Evolutionary conservation across 2,113 vertebrate genomes (phyloP).

Genomic region (Podiceps cristatus): DNA sequence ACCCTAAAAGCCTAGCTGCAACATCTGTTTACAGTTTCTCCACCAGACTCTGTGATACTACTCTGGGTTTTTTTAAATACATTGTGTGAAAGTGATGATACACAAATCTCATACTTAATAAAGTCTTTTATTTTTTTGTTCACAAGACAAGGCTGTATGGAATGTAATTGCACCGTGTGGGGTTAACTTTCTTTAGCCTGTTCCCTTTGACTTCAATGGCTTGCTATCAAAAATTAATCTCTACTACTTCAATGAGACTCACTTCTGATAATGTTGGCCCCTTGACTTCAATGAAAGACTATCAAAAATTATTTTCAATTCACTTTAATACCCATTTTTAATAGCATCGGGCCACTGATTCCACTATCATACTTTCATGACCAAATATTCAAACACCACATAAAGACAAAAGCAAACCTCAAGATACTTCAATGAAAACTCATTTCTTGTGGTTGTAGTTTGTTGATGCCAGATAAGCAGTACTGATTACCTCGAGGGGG

Average conservation of each 20-base stretch:
- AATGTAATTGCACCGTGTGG: neutral
- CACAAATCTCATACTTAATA: neutral
- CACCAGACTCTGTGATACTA: neutral
- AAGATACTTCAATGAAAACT: neutral
- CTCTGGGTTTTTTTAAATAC: neutral
- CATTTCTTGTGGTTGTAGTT: neutral
- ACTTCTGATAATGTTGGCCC: neutral
- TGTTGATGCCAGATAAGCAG: neutral
- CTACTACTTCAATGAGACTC: neutral
- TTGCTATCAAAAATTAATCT: slow-evolving; percentile 27
- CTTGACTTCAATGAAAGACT: slow-evolving; percentile 34
- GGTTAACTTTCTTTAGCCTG: neutral
- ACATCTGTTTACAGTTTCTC: neutral
- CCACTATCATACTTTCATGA: neutral
- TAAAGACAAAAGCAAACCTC: neutral
- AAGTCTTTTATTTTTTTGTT: neutral
- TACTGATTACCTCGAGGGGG: neutral
- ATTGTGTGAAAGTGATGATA: neutral
- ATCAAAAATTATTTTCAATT: slow-evolving; percentile 7
- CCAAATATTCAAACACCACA: neutral
- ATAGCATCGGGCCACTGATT: neutral
- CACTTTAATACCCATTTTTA: neutral
- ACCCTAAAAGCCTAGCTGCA: neutral
- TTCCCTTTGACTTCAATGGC: neutral
- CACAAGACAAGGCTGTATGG: neutral